Conservation (phyloP, 1,140 invertebrate species). For the Euura saliciscinereae region DNA sequence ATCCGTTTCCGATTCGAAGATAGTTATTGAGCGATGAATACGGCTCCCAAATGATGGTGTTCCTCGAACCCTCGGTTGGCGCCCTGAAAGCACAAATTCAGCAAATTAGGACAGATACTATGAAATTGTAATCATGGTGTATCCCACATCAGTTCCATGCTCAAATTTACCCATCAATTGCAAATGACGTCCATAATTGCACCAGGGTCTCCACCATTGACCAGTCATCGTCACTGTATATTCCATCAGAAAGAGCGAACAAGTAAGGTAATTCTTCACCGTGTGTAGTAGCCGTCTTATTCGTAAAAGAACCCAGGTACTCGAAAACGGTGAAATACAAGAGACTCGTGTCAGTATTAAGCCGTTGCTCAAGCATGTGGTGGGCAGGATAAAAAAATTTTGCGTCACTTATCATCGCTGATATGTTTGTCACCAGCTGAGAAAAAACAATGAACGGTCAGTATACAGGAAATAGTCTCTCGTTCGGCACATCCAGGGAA, state of each 20-base stretch:
- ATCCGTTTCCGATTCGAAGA: not conserved
- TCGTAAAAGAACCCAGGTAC: not conserved
- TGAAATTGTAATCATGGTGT: no score
- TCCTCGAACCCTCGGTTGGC: not conserved
- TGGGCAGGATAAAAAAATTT: not conserved
- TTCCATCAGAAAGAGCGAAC: not conserved
- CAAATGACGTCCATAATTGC: not conserved
- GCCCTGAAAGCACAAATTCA: not conserved
- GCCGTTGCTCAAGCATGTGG: not conserved
- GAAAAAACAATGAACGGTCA: no score
- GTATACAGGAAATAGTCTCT: no score
- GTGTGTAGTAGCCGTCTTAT: not conserved
- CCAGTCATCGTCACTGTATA: not conserved
- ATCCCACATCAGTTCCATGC: no score
- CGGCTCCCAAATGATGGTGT: not conserved
- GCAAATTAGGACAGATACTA: not conserved
- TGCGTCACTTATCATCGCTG: not conserved
- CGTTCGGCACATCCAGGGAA: no score
- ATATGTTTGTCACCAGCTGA: not conserved
- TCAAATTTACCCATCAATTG: not conserved
- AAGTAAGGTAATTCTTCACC: not conserved
- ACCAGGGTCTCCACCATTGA: not conserved
- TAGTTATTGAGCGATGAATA: not conserved
- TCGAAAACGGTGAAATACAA: not conserved
- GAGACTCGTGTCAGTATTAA: not conserved